Evolutionary conservation across 2,113 vertebrate genomes (phyloP).

Genomic region (Xenus cinereus): DNA sequence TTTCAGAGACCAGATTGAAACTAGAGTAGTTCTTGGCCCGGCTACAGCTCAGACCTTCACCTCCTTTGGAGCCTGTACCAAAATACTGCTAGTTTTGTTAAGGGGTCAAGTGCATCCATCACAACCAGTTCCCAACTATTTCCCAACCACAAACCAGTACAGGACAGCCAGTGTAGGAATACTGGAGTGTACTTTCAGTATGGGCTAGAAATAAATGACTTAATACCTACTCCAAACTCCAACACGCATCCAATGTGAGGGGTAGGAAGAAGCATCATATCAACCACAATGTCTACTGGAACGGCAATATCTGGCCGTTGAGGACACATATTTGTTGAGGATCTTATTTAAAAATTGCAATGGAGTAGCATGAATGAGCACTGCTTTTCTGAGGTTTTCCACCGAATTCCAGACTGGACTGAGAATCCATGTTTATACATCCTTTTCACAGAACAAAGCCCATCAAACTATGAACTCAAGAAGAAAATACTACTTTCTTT

Average conservation of each 20-base stretch:
- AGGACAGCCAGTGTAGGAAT: background rate
- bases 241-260: background rate
- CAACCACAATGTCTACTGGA: background rate
- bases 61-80: background rate
- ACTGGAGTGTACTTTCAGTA: background rate
- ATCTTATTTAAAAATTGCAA: background rate
- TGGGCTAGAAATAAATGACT: background rate
- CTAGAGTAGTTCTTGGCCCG: background rate
- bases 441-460: background rate
- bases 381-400: background rate
- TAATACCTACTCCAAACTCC: background rate
- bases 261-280: background rate
- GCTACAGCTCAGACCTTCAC: background rate
- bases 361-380: background rate
- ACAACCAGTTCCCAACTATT: background rate
- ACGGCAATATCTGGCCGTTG: background rate
- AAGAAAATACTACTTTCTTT: background rate
- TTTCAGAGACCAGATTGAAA: background rate
- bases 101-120: background rate
- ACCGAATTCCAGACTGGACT: background rate
- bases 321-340: accelerated
- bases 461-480: background rate
- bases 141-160: background rate
- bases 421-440: background rate
- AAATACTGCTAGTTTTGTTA: background rate